Evolutionary conservation across 2,113 vertebrate genomes (phyloP).

Genomic region (Eulacestoma nigropectus): DNA sequence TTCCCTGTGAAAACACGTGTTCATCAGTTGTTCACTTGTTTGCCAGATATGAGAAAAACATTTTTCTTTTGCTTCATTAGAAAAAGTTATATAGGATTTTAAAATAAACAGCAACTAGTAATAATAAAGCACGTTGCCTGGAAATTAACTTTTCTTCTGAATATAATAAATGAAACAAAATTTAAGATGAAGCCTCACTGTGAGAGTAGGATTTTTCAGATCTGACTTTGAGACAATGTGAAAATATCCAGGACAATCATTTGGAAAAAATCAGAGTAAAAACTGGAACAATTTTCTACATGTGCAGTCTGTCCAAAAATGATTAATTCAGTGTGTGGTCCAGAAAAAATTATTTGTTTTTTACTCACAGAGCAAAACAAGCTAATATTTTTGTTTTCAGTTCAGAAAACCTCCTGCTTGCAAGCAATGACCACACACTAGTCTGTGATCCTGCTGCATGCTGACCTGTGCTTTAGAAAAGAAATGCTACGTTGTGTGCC

Average conservation of each 20-base stretch:
- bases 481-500: background rate
- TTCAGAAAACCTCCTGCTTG: background rate
- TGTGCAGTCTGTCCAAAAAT: background rate
- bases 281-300: background rate
- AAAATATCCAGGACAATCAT: background rate
- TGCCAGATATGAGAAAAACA: background rate
- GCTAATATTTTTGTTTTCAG: background rate
- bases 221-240: background rate
- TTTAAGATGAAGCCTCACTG: background rate
- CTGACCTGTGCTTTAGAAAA: background rate
- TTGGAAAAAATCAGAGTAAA: background rate
- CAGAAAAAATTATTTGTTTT: slow-evolving; percentile 19
- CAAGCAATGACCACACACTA: background rate
- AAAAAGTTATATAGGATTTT: background rate
- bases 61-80: background rate
- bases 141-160: background rate
- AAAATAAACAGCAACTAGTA: background rate
- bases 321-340: slow-evolving; percentile 36
- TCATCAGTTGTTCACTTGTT: background rate
- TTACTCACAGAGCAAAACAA: background rate
- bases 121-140: background rate
- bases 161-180: background rate
- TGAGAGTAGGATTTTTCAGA: background rate
- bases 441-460: background rate
- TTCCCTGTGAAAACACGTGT: background rate